Evolutionary conservation across 2,797 vertebrate species (phyloP).

Genomic region (Spatula clypeata): DNA sequence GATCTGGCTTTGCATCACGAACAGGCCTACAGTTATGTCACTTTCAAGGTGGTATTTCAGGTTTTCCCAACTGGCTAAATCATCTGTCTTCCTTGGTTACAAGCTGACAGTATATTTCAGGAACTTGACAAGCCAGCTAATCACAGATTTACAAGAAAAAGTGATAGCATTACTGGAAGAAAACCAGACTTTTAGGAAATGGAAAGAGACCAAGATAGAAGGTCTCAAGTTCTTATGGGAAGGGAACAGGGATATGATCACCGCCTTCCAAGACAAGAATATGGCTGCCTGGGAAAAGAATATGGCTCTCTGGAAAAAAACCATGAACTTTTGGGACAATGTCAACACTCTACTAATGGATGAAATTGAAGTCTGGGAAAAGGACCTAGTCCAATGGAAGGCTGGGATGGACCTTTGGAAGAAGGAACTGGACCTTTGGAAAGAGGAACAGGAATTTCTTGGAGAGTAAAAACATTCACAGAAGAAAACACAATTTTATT

Average conservation of each 20-base stretch:
- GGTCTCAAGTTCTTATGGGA: not conserved
- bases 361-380: not conserved
- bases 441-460: not conserved
- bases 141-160: not conserved
- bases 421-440: not conserved
- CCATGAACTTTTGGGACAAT: not conserved
- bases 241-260: not conserved
- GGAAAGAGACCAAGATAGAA: not conserved
- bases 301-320: not conserved
- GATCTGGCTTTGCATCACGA: not conserved
- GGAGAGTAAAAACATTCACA: not conserved
- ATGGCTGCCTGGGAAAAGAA: not conserved
- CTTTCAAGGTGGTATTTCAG: not conserved
- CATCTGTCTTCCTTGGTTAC: not conserved
- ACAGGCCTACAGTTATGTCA: not conserved
- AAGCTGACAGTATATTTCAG: slow-evolving; percentile 13
- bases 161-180: not conserved
- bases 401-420: not conserved
- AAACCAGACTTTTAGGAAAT: not conserved
- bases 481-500: not conserved
- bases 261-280: not conserved
- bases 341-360: not conserved
- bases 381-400: not conserved
- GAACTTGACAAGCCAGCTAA: not conserved
- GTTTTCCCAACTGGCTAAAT: not conserved